Evolutionary conservation across 1,140 invertebrate genomes (phyloP).

Genomic region (Heterodera schachtii): DNA sequence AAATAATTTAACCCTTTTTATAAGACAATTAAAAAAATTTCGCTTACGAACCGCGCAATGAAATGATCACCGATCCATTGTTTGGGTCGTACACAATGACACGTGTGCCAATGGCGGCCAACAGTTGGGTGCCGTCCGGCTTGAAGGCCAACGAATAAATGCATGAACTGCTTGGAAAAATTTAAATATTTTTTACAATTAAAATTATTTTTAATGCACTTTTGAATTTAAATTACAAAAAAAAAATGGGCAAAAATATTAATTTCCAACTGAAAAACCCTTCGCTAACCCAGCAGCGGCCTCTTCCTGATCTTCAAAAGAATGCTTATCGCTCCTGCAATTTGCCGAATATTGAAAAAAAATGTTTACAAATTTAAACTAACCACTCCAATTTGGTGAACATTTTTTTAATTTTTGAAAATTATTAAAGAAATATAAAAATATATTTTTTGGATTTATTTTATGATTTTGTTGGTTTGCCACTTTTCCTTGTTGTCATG

Average conservation of each 20-base stretch:
- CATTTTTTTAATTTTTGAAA: not conserved
- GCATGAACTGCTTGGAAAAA: constrained; percentile 71
- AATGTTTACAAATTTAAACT: not conserved
- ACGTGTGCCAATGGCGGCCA: constrained; percentile 87
- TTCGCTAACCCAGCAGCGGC: constrained; percentile 17
- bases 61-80: constrained; percentile 85
- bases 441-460: not conserved
- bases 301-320: constrained; percentile 35
- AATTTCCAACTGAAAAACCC: not conserved
- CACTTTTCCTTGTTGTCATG: not conserved
- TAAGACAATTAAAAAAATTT: not conserved
- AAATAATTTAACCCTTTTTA: too few species aligned
- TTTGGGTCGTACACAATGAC: constrained; percentile 89
- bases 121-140: constrained; percentile 87
- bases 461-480: too few species aligned
- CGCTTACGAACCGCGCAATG: constrained; percentile 75
- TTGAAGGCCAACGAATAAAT: constrained; percentile 92
- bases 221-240: too few species aligned
- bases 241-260: not conserved
- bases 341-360: not conserved
- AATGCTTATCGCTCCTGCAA: constrained; percentile 39
- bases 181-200: not conserved
- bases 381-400: constrained; percentile 1
- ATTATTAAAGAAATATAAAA: too few species aligned
- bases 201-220: too few species aligned